Evolutionary conservation across 2,113 vertebrate genomes (phyloP).

Genomic region (Hippocampus comes): DNA sequence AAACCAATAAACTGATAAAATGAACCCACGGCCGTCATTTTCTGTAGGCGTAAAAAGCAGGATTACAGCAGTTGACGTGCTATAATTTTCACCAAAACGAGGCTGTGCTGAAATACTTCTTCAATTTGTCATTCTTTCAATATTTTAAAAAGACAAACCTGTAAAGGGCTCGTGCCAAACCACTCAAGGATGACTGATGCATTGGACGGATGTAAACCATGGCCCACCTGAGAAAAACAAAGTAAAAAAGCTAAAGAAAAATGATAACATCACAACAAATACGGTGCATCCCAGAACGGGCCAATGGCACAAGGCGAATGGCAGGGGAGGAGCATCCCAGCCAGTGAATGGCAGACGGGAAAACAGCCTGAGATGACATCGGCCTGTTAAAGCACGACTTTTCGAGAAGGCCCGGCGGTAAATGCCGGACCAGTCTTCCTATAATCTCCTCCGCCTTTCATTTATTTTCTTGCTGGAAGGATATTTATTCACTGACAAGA

Average conservation of each 20-base stretch:
- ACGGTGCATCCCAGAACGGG: background rate
- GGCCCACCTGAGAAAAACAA: conserved; percentile 77
- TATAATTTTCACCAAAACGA: no score
- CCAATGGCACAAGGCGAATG: conserved; percentile 37
- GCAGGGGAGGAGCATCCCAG: conserved; percentile 28
- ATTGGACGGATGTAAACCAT: conserved; percentile 79
- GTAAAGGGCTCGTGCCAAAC: conserved; percentile 71
- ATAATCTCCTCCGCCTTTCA: no score
- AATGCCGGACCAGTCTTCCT: conserved; percentile 42
- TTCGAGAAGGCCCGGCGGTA: conserved; percentile 48
- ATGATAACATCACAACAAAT: background rate
- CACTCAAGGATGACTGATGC: conserved; percentile 84
- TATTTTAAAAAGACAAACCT: conserved; percentile 55
- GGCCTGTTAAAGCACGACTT: conserved; percentile 51
- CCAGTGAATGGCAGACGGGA: conserved; percentile 36
- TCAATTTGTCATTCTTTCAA: no score
- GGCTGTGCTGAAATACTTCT: no score
- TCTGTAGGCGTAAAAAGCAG: no score
- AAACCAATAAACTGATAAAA: no score
- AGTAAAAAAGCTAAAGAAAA: background rate
- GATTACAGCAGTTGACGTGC: no score
- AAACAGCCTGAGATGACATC: conserved; percentile 55
- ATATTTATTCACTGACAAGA: background rate
- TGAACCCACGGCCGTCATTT: no score
- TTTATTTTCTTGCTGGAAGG: background rate